Conservation (phyloP, 37 sponge, comb jelly and placozoan genomes). For the Crambe crambe region DNA sequence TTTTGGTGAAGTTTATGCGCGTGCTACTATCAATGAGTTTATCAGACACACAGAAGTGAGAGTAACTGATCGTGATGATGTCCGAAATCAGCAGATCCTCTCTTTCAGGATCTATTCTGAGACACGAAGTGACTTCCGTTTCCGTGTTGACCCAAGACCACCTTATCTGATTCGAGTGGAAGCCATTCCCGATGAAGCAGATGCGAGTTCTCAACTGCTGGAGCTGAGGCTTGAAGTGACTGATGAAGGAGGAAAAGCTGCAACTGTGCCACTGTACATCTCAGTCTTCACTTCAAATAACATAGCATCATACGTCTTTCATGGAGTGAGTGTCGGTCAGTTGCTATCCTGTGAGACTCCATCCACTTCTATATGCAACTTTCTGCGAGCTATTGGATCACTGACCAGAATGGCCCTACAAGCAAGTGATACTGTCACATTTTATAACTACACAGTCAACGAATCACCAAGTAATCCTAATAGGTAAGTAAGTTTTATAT, state of each 20-base stretch:
- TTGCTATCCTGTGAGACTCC: not conserved
- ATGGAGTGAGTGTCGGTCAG: not conserved
- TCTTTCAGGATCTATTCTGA: not conserved
- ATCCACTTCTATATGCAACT: not conserved
- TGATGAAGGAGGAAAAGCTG: constrained; percentile 1
- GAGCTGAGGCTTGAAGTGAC: constrained; percentile 5
- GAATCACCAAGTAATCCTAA: not conserved
- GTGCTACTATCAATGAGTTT: not conserved
- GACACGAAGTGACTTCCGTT: not conserved
- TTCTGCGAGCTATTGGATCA: not conserved
- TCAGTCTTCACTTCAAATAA: constrained; percentile 6
- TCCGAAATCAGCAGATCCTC: not conserved
- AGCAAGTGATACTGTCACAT: not conserved
- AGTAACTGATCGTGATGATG: constrained; percentile 45
- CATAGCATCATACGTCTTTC: not conserved
- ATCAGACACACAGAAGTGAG: constrained; percentile 1
- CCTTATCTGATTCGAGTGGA: constrained; percentile 9
- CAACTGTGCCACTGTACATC: constrained; percentile 19
- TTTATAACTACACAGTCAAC: constrained; percentile 10
- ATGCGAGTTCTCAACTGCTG: not conserved
- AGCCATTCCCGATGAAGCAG: constrained; percentile 3
- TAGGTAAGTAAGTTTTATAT: not conserved
- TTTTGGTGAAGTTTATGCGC: constrained; percentile 37
- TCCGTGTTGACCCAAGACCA: not conserved
- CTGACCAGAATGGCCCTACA: not conserved